These are phyloP conservation scores for Andrena chrysosceles DNA, from an alignment of 2,888 invertebrate genomes.

Conservation along the genomic window DNA sequence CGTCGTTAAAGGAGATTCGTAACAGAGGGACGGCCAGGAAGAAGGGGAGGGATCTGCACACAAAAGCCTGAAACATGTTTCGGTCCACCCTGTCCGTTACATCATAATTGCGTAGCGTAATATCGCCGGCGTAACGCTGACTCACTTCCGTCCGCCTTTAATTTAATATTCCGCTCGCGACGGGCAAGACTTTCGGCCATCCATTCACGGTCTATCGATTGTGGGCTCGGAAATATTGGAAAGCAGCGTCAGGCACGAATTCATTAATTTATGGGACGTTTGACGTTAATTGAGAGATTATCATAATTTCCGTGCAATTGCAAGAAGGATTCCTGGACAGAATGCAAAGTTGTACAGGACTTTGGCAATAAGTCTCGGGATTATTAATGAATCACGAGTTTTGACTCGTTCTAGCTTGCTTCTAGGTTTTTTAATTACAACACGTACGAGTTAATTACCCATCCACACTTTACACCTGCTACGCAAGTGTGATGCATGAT, in stretches of 20 bases:
- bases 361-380: not conserved
- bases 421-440: conserved; percentile 5
- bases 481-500: not conserved
- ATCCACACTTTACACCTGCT: not conserved
- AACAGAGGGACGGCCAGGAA: conserved; percentile 16
- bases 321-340: not conserved
- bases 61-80: conserved; percentile 38
- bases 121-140: conserved; percentile 34
- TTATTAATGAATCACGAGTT: conserved; percentile 27
- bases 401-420: not conserved
- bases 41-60: not conserved
- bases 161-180: conserved; percentile 43
- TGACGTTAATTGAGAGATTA: not conserved
- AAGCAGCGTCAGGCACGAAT: conserved; percentile 1
- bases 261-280: conserved; percentile 24
- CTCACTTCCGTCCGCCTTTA: conserved; percentile 50
- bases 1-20: conserved; percentile 30
- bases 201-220: conserved; percentile 21
- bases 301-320: conserved; percentile 1
- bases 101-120: conserved; percentile 48
- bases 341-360: not conserved
- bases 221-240: conserved; percentile 23
- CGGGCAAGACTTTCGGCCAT: conserved; percentile 34
- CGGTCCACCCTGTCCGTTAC: conserved; percentile 28
- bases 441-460: conserved; percentile 1